Base-by-base conservation (phyloP, 2,113 vertebrate genomes). In the Aegotheles bennettii region DNA sequence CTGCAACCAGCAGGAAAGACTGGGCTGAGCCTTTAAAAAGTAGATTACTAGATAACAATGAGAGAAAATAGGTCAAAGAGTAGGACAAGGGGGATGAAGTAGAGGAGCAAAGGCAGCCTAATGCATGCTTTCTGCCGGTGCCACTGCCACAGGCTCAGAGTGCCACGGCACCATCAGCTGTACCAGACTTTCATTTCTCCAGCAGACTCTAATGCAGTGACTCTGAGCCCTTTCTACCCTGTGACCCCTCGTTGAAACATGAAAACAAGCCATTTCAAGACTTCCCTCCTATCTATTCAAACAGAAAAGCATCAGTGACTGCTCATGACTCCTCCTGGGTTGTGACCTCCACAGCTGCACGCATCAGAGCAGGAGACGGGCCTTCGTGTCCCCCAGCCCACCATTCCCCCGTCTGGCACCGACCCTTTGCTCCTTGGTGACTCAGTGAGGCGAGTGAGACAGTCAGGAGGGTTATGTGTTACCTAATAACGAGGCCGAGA, bases 1-100 rank as follows among this genome's bases (percentile, higher is more conserved):
- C 87, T 91, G 63, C 93, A 74, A 83, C 67, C 92, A 95, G 90
- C 93, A 74, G 85, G 93, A 88, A 64, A 90, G 84, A 33, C 47
- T 56, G 78, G 89, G 84, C 78, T 82, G 71, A 88, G 54, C 50
- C 85, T 90, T 96, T 86, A 83, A 93, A 93, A 92, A 95, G 87
- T 40, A 89, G 83, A 95, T 96, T 92, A 77, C 94, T 92, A 93
- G 92, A 86, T 85, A 95, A 88, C 75, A 86, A 69, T 26, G 74
- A 94, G 67, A 93, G 81, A 94, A 95, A 96, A 94, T 67, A 93
- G 95, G 87, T 93, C 90, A 93, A 93, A 94, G 95, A 93, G n/a
- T 79, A 85, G 93, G 91, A 91, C 18, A 33, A 93, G 35, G 63
- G 75, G 79, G 87, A 47, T 53, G 48, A 87, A 82, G 77, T 2